Base-by-base conservation (phyloP, 2,888 invertebrate genomes). In the Caenorhabditis sp. region DNA sequence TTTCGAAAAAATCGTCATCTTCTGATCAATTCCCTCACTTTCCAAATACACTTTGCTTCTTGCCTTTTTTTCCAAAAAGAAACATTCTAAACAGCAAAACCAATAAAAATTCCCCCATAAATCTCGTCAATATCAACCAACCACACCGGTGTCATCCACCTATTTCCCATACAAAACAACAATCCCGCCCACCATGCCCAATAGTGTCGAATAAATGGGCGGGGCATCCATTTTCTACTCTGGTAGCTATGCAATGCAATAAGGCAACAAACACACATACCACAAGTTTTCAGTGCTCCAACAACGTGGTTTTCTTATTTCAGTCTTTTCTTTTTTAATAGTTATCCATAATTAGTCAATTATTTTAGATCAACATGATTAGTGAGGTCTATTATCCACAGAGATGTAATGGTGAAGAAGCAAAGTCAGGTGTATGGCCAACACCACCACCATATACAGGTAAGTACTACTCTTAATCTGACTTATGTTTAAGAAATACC, bases 351-450 rank as follows among this genome's bases (percentile, higher is more conserved):
- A 43, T 43, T 43, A 43, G 17, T 14, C 14, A 17, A 17, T 43
- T 43, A 17, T 17, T 17, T 10, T 14, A 17, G 17, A 3, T 43
- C 17, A 55, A 12, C 17, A 55, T 55, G 55, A 55, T 55, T 10
- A 26, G 26, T 6, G 55, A 55, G 17, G 17, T 55, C 1, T 55
- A 55, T 26, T 55, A 55, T 55, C 55, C 55, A 14, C 55, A 24
- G 26, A 4, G 55, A 26, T 55, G 55, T 26, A 23, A 55, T 55
- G 26, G 1, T 8, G 55, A 55, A 14, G 26, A 55, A 26, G 4
- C 55, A 10, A 55, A 43, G 17, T 17, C 24, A 26, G 26, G 26
- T 55, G 55, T 23, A 26, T 55, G 55, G 55, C 24, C 55, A 26
- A 23, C 43, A 43, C 43, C 6, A 43, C 43, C 6, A 17, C 43